Conservation (phyloP, 2,797 vertebrate species). For the Loriculus beryllinus region DNA sequence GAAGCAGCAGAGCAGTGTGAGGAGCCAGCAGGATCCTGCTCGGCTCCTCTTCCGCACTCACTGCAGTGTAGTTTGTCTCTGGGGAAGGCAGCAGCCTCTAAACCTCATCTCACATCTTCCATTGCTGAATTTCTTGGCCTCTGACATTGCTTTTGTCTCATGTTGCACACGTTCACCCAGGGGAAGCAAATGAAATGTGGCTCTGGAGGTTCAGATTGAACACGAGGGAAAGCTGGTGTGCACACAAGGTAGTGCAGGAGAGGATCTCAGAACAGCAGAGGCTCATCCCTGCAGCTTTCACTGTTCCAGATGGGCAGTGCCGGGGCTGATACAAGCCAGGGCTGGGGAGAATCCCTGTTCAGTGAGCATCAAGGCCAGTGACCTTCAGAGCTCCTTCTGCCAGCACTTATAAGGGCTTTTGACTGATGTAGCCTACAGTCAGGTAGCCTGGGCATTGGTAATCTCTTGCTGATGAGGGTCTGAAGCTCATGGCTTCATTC, state of each 20-base stretch:
- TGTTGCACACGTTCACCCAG: not conserved
- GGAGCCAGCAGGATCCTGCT: not conserved
- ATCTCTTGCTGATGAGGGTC: not conserved
- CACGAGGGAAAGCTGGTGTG: accelerated
- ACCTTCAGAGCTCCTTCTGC: not conserved
- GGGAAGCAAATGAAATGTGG: not conserved
- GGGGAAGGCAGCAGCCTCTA: not conserved
- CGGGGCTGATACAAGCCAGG: not conserved
- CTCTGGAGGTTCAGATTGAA: not conserved
- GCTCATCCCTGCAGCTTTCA: not conserved
- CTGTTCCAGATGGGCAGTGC: not conserved
- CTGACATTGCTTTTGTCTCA: not conserved
- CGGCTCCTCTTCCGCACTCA: not conserved
- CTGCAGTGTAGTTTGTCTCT: not conserved
- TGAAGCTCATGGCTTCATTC: not conserved
- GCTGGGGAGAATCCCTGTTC: not conserved
- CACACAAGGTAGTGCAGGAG: not conserved
- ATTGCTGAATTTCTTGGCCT: not conserved
- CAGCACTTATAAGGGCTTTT: not conserved
- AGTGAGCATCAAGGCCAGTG: not conserved
- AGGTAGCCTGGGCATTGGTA: not conserved
- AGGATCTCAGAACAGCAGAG: accelerated
- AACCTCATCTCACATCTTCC: not conserved
- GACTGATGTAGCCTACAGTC: not conserved
- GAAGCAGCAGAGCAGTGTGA: not conserved